phyloP scores from a whole-genome alignment of 2,888 invertebrate species.

The Drosophila kuntzei region DNA sequence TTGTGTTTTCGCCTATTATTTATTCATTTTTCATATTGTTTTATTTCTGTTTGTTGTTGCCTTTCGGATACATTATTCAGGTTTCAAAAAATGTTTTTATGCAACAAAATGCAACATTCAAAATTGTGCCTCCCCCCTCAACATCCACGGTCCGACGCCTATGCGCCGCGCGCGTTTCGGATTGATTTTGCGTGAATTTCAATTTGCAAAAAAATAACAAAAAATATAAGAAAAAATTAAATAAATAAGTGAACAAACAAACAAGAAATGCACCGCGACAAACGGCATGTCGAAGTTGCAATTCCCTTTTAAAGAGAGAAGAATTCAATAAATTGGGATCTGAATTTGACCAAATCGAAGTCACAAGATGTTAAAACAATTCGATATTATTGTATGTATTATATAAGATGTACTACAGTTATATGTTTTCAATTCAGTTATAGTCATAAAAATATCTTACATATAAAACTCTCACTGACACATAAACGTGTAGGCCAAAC shows the following conservation, averaged over 20 bases:
- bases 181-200: slow-evolving; percentile 53
- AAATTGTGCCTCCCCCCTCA: not conserved
- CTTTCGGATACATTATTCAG: slow-evolving; percentile 27
- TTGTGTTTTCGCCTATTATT: slow-evolving; percentile 33
- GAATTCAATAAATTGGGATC: not conserved
- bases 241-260: slow-evolving; percentile 9
- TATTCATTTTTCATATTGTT: slow-evolving; percentile 41
- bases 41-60: slow-evolving; percentile 11
- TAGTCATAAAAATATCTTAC: too few species aligned
- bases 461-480: too few species aligned
- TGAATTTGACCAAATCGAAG: too few species aligned
- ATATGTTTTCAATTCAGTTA: too few species aligned
- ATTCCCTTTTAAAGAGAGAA: slow-evolving; percentile 3
- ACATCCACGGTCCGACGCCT: slow-evolving; percentile 29
- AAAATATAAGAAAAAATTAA: slow-evolving; percentile 28
- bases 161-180: slow-evolving; percentile 12
- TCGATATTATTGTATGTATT: too few species aligned
- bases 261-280: not conserved
- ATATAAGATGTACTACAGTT: too few species aligned
- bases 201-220: slow-evolving; percentile 34
- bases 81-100: slow-evolving; percentile 23
- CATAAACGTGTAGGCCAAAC: too few species aligned
- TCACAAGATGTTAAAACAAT: too few species aligned
- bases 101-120: slow-evolving; percentile 22
- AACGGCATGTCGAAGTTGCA: not conserved